Base-by-base conservation (phyloP, 2,888 invertebrate genomes). In the Drosophila silvestris region DNA sequence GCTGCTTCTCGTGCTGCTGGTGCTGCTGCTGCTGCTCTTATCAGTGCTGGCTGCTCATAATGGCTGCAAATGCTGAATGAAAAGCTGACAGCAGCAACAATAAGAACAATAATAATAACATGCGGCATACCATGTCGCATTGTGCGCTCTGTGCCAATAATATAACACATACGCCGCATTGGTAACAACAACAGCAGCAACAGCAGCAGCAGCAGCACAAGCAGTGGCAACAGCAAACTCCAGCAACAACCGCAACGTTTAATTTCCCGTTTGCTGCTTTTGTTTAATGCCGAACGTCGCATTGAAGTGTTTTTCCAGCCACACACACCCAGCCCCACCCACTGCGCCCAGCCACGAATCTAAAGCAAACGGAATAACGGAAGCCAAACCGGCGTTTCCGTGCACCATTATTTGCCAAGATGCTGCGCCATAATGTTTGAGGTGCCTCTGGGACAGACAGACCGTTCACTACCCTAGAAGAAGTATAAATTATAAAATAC, bases 111-210 rank as follows among this genome's bases (percentile, higher is more conserved):
- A 70, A 35, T 61, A 52, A 41, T 68, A 68, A 50, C 63, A 80
- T 61, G 35, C 56, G 54, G 33, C 70, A 59, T 61, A 53, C 30
- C 28, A 51, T 77, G 70, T 70, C 57, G 64, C 81, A 79, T 60
- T 81, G 62, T 78, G 56, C n/a, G 57, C 65, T 77, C 66, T 74
- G 74, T 81, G 77, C 90, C 85, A 89, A 90, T 83, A 83, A 70
- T 83, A 90, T 90, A 74, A 77, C 90, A 85, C 85, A 86, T 86
- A 83, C 85, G 90, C 83, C 90, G 67, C 90, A 76, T 81, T 58
- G 85, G 60, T 82, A 69, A 28, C 66, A 32, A 28, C 53, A 64
- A 14, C 4, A 35, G 10, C 57, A 39, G 12, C 28, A n/a, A 56
- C 47, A 60, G 10, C n/a, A 2, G 0, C n/a, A 10, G 3, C 47